Conservation (phyloP, 2,113 vertebrate genomes). For the Garra rufa region DNA sequence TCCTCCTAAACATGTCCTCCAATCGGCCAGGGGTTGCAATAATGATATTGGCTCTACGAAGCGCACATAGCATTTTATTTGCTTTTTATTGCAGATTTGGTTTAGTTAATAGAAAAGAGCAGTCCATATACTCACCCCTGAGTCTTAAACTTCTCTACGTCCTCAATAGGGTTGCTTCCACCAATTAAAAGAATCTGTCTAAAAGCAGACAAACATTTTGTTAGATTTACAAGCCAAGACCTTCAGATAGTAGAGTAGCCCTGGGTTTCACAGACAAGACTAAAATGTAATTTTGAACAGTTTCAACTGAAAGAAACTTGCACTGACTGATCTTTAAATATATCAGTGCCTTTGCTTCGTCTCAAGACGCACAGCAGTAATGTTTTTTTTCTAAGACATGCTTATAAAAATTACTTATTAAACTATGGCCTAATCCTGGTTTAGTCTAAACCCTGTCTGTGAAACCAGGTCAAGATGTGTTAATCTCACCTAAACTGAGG, state of each 20-base stretch:
- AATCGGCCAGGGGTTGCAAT: slow-evolving; percentile 92
- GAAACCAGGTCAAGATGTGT: too few relatives aligned
- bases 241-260: neutral
- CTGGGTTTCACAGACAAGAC: too few relatives aligned
- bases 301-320: too few relatives aligned
- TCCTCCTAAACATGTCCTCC: slow-evolving; percentile 95
- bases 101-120: neutral
- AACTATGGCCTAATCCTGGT: too few relatives aligned
- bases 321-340: too few relatives aligned
- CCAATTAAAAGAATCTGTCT: slow-evolving; percentile 96
- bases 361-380: too few relatives aligned
- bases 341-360: too few relatives aligned
- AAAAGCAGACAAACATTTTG: slow-evolving; percentile 39
- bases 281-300: too few relatives aligned
- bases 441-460: too few relatives aligned
- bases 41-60: slow-evolving; percentile 86
- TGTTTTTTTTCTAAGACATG: too few relatives aligned
- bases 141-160: slow-evolving; percentile 89
- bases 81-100: neutral
- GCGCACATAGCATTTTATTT: neutral
- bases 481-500: slow-evolving; percentile 85
- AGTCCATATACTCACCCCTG: slow-evolving; percentile 76
- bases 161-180: slow-evolving; percentile 91
- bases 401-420: too few relatives aligned
- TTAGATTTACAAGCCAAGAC: neutral